These are phyloP conservation scores for Lates japonicus DNA, from an alignment of 2,797 vertebrate species.

Conservation along the genomic window DNA sequence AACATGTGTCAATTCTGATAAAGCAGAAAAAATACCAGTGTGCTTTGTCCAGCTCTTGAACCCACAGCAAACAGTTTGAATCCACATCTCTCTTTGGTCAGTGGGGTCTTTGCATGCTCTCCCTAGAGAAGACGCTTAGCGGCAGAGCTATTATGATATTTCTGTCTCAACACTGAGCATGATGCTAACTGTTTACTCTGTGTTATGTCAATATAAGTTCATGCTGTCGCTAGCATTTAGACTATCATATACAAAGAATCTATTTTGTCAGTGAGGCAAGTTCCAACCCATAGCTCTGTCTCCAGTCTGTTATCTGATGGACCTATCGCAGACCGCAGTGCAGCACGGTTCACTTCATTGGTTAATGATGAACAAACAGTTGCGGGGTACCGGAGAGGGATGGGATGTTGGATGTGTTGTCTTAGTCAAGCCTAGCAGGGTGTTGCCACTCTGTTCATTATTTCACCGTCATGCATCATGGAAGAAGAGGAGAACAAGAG, in stretches of 20 bases:
- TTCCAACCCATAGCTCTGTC: constrained; percentile 42
- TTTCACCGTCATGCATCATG: constrained; percentile 48
- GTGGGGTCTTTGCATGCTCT: too few relatives aligned
- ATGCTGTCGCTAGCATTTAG: too few relatives aligned
- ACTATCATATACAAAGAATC: too few relatives aligned
- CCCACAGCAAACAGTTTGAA: constrained; percentile 26
- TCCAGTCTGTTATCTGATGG: constrained; percentile 57
- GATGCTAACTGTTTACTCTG: too few relatives aligned
- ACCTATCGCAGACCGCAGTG: constrained; percentile 5
- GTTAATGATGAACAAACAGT: constrained; percentile 62
- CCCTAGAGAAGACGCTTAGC: constrained; percentile 19
- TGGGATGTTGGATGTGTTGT: constrained; percentile 23
- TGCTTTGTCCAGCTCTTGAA: constrained; percentile 19
- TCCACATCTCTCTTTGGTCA: constrained; percentile 30
- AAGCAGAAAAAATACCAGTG: constrained; percentile 26
- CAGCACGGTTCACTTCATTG: constrained; percentile 30
- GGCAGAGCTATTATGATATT: constrained; percentile 55
- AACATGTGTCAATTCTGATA: constrained; percentile 37
- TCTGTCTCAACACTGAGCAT: constrained; percentile 42
- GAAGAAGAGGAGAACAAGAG: constrained; percentile 34
- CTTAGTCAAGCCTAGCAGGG: constrained; percentile 20
- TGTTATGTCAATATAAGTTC: constrained; percentile 64
- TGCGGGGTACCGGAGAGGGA: neutral
- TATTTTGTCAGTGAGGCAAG: too few relatives aligned
- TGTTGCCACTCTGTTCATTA: constrained; percentile 38